Conservation (phyloP, 2,888 invertebrate species). For the Timema cristinae region DNA sequence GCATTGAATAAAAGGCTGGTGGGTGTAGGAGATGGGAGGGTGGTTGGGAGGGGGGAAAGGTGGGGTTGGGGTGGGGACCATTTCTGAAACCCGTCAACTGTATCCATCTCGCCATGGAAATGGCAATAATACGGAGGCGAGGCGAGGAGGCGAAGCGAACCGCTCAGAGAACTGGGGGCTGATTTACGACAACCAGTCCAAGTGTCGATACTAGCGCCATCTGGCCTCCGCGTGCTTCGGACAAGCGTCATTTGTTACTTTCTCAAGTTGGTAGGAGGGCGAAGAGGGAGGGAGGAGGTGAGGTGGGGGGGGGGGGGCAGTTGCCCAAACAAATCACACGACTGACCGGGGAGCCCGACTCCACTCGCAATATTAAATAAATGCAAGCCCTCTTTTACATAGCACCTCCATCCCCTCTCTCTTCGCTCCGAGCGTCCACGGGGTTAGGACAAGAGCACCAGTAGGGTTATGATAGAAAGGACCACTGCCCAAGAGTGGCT, state of each 20-base stretch:
- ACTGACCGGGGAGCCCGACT: constrained; percentile 26
- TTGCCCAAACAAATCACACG: constrained; percentile 33
- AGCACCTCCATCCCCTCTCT: constrained; percentile 19
- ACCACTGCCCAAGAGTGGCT: too few relatives aligned
- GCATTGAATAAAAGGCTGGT: constrained; percentile 38
- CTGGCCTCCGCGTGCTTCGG: constrained; percentile 31
- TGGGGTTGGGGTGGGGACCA: constrained; percentile 23
- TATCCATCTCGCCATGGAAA: constrained; percentile 39
- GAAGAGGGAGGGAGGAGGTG: too few relatives aligned
- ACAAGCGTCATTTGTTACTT: constrained; percentile 35
- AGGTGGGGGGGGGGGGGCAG: too few relatives aligned
- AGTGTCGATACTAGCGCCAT: constrained; percentile 33
- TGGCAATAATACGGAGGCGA: constrained; percentile 35
- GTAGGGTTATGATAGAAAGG: too few relatives aligned
- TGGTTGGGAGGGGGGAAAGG: background rate
- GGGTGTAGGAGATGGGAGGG: background rate
- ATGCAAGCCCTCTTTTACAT: constrained; percentile 31
- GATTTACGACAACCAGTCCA: constrained; percentile 37
- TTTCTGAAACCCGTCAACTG: constrained; percentile 35
- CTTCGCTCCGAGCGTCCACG: too few relatives aligned
- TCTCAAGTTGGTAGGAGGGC: constrained; percentile 30
- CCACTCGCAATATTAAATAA: constrained; percentile 32
- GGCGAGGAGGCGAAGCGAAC: background rate
- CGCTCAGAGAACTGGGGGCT: constrained; percentile 24
- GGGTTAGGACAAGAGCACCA: too few relatives aligned